Conservation (phyloP, 2,888 invertebrate species). For the Bursaphelenchus okinawaensis region DNA sequence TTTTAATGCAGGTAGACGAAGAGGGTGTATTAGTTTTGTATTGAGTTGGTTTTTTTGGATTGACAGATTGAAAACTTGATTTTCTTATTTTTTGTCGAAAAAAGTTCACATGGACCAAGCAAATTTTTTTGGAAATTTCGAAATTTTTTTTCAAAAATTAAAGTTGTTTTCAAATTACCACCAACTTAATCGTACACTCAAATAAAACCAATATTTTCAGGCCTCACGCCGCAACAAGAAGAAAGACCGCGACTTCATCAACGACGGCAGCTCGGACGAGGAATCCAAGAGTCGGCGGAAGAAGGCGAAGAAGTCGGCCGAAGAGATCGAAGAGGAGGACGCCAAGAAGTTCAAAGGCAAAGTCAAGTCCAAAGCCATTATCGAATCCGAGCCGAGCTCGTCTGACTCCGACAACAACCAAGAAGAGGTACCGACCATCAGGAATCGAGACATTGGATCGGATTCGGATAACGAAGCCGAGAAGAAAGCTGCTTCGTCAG, state of each 20-base stretch:
- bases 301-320: slow-evolving; percentile 4
- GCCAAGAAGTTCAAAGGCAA: slow-evolving; percentile 10
- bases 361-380: slow-evolving; percentile 39
- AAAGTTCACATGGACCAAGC: too few relatives aligned
- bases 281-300: neutral
- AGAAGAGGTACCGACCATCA: neutral
- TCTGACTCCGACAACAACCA: slow-evolving; percentile 20
- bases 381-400: slow-evolving; percentile 33
- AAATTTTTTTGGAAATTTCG: too few relatives aligned
- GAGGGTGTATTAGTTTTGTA: too few relatives aligned
- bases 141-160: too few relatives aligned
- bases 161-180: too few relatives aligned
- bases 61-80: too few relatives aligned
- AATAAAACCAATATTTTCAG: too few relatives aligned
- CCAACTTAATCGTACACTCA: too few relatives aligned
- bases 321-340: slow-evolving; percentile 17
- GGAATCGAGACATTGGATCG: neutral
- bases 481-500: neutral
- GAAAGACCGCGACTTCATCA: slow-evolving; percentile 10
- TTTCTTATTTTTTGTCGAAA: too few relatives aligned
- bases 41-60: too few relatives aligned
- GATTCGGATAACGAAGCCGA: neutral
- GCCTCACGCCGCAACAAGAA: neutral
- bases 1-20: too few relatives aligned
- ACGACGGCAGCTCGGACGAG: slow-evolving; percentile 4